Base-by-base conservation (phyloP, 2,888 invertebrate species). In the Craniophora ligustri region DNA sequence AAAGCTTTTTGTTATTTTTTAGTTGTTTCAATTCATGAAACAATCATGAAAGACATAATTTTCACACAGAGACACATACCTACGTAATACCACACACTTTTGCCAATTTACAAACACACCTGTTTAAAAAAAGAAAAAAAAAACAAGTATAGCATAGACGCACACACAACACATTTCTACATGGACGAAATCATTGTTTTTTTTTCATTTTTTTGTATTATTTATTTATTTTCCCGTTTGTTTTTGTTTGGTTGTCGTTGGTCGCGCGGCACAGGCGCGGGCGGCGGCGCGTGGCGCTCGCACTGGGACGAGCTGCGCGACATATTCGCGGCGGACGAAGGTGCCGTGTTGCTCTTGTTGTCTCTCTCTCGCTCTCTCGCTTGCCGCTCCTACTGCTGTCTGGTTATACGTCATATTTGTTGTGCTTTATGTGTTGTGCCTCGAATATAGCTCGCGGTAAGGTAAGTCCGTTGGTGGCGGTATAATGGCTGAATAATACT, bases 241-340 rank as follows among this genome's bases (percentile, higher is more conserved):
- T 46, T 35, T 57, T 63, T 56, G 40, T 14, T 28, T 31, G n/a
- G 23, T 21, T 2, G 6, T 8, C 6, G 5, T 6, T n/a, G n/a
- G n/a, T n/a, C n/a, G n/a, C n/a, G n/a, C n/a, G n/a, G n/a, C n/a
- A n/a, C n/a, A n/a, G n/a, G n/a, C n/a, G n/a, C 60, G 51, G 54
- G 23, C 34, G 60, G 35, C 48, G n/a, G n/a, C 35, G 70, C 62
- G 45, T 75, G 75, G 85, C 74, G 81, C 59, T 65, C 87, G 45
- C 84, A 86, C 74, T 90, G 91, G 89, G 84, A 79, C 74, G 90
- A 91, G 8, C 75, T 90, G 54, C 81, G 81, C 41, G 87, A 90
- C 6, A 82, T 91, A 80, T 89, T 89, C 81, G 41, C 72, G n/a
- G 61, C 78, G 64, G 70, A 76, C 83, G 85, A 81, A 87, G 66